phyloP scores from a whole-genome alignment of 2,888 invertebrate genomes.

The Quadroppia sp. region DNA sequence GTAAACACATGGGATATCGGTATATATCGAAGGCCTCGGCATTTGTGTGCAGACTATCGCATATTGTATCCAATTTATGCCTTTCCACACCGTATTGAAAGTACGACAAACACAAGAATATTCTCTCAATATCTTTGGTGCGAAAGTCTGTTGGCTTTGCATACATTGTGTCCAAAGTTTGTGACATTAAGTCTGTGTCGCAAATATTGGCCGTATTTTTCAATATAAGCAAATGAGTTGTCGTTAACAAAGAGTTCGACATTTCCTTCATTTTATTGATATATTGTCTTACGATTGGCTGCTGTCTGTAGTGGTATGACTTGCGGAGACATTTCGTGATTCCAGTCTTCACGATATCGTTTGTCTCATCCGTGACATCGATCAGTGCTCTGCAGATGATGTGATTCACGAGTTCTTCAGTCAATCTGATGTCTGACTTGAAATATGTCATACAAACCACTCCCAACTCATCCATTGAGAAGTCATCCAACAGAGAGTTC shows the following conservation, averaged over 20 bases:
- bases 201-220: not conserved
- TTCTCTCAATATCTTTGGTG: conserved; percentile 7
- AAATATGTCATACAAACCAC: conserved; percentile 2
- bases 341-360: not conserved
- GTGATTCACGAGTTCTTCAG: not conserved
- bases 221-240: conserved; percentile 14
- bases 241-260: not conserved
- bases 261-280: not conserved
- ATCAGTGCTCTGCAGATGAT: not conserved
- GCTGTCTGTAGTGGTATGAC: not conserved
- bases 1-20: not conserved
- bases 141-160: not conserved
- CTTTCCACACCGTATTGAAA: not conserved
- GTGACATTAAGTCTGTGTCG: not conserved
- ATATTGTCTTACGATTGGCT: not conserved
- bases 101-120: not conserved
- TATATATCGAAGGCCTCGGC: not conserved
- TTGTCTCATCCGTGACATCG: not conserved
- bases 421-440: conserved; percentile 4
- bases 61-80: not conserved
- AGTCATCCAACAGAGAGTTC: not conserved
- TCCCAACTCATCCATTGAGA: conserved; percentile 7
- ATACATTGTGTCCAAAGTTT: not conserved
- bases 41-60: not conserved
- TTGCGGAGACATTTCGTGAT: conserved; percentile 2